Percentiles rank a stretch among this genome's conserved stretches.
Conservation (phyloP, 2,888 invertebrate genomes). For the Lasioglossum calceatum region DNA sequence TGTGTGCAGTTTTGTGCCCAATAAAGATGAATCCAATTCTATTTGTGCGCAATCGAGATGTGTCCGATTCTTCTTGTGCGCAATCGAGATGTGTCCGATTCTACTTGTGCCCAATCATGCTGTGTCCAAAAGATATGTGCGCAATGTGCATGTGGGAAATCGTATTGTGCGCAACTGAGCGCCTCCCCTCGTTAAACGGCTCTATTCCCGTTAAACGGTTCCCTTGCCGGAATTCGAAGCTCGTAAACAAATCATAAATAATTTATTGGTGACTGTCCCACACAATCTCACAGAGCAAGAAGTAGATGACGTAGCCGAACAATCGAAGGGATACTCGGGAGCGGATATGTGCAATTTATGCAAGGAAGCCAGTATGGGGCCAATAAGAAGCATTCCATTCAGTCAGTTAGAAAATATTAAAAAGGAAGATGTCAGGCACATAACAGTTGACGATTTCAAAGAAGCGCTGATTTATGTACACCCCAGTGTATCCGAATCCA, state of each 20-base stretch:
- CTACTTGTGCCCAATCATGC: too few species aligned
- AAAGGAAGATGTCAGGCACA: constrained; percentile 90
- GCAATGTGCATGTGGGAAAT: too few species aligned
- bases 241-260: constrained; percentile 90
- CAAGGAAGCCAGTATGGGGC: constrained; percentile 98
- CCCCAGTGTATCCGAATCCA: constrained; percentile 94
- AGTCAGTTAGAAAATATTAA: constrained; percentile 88
- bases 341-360: constrained; percentile 98
- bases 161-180: too few species aligned
- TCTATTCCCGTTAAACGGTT: too few species aligned
- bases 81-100: too few species aligned
- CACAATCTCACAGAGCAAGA: constrained; percentile 88
- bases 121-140: too few species aligned
- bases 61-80: too few species aligned
- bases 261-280: constrained; percentile 89
- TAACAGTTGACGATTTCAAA: constrained; percentile 91
- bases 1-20: too few species aligned
- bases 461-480: constrained; percentile 92
- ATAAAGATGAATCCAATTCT: too few species aligned
- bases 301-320: constrained; percentile 87
- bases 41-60: too few species aligned
- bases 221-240: constrained; percentile 95
- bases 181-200: constrained; percentile 96
- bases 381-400: constrained; percentile 91
- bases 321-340: constrained; percentile 96